These are phyloP conservation scores for Mnemiopsis leidyi DNA, from an alignment of 37 sponge, comb jelly and placozoan species.

Conservation along the genomic window DNA sequence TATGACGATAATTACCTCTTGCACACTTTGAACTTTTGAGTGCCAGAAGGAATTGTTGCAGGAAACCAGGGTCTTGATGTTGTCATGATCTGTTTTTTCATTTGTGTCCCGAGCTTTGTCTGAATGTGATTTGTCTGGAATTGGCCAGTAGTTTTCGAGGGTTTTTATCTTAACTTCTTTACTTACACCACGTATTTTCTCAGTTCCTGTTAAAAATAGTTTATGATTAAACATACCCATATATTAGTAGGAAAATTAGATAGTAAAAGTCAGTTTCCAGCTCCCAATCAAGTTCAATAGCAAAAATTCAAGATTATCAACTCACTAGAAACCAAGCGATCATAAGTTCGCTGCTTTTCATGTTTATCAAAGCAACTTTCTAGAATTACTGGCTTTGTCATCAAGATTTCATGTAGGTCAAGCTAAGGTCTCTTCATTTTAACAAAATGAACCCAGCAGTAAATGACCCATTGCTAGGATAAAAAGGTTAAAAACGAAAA, in stretches of 20 bases:
- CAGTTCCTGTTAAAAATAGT: background rate
- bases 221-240: background rate
- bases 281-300: background rate
- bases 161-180: slow-evolving; percentile 48
- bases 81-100: background rate
- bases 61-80: background rate
- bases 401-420: too few relatives aligned
- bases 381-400: slow-evolving; percentile 37
- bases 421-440: too few relatives aligned
- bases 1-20: background rate
- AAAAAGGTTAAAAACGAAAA: too few relatives aligned
- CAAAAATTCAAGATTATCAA: background rate
- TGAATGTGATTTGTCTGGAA: background rate
- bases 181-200: background rate
- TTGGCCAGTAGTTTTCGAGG: background rate
- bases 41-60: slow-evolving; percentile 43
- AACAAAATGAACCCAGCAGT: too few relatives aligned
- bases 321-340: slow-evolving; percentile 31
- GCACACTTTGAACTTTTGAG: background rate
- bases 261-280: background rate
- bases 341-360: slow-evolving; percentile 42
- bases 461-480: too few relatives aligned
- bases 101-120: background rate
- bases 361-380: background rate
- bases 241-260: too few relatives aligned